Percentiles rank a stretch among this genome's conserved stretches.
Evolutionary conservation across 37 sponge, comb jelly and placozoan species (phyloP).

Genomic region (Diacarnus erythraeanus): DNA sequence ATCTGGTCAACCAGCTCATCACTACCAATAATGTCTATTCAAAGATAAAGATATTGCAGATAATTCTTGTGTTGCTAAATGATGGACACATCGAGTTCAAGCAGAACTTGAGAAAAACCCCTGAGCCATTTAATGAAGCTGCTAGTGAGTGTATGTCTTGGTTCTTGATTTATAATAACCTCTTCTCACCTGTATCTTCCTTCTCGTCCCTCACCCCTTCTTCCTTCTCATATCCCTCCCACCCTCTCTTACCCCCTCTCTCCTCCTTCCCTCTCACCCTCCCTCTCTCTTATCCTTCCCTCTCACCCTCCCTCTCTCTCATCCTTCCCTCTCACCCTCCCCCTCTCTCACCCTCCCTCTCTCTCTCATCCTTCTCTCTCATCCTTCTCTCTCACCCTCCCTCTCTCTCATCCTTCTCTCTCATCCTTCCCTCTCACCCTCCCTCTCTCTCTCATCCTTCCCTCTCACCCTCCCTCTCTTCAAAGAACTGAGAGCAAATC

Average conservation of each 20-base stretch:
- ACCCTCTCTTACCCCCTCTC: neutral
- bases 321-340: neutral
- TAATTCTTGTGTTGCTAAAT: conserved; percentile 31
- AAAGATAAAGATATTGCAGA: conserved; percentile 52
- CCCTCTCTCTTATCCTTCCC: neutral
- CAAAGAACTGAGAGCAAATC: conserved; percentile 39
- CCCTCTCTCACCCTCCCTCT: conserved; percentile 13
- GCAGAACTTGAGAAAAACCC: conserved; percentile 53
- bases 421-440: neutral
- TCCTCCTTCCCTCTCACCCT: neutral
- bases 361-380: neutral
- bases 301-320: neutral
- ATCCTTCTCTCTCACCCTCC: neutral
- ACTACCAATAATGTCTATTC: conserved; percentile 64
- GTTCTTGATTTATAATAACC: neutral
- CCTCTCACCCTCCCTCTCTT: neutral
- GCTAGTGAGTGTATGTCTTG: conserved; percentile 50
- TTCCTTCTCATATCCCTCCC: neutral
- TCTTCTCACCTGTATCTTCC: neutral
- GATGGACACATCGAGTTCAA: conserved; percentile 77
- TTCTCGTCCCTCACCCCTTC: neutral
- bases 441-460: neutral
- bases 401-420: neutral
- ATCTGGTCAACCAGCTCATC: conserved; percentile 61
- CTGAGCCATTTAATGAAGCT: conserved; percentile 67